Conservation (phyloP, 1,140 invertebrate genomes). For the Diabrotica undecimpunctata region DNA sequence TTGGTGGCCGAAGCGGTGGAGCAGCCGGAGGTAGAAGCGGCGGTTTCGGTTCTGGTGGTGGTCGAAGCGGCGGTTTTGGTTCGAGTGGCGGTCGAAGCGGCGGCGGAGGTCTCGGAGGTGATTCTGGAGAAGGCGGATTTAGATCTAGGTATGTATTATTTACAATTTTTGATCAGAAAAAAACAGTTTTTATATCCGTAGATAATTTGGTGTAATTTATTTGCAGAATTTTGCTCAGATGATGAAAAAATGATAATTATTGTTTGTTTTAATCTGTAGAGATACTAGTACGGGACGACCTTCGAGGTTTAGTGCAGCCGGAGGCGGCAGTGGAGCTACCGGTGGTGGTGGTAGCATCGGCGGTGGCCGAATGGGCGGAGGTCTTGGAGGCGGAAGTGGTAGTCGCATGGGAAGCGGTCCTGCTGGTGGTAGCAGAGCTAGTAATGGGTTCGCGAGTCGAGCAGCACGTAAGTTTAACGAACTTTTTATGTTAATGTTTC, state of each 20-base stretch:
- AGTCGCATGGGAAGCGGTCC: neutral
- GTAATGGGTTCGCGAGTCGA: neutral
- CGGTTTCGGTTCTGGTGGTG: conserved; percentile 23
- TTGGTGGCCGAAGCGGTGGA: conserved; percentile 14
- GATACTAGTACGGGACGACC: neutral
- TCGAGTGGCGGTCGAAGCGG: conserved; percentile 16
- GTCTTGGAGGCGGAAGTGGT: neutral
- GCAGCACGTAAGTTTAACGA: neutral
- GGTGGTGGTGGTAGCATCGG: neutral
- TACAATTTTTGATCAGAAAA: no score
- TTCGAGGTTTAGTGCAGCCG: neutral
- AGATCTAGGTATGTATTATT: conserved; percentile 3
- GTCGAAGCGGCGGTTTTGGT: conserved; percentile 29
- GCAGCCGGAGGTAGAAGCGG: neutral
- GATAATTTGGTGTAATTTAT: no score
- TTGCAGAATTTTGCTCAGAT: no score
- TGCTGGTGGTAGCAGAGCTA: neutral
- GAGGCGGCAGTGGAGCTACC: neutral
- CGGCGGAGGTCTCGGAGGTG: conserved; percentile 9
- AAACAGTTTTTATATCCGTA: no score
- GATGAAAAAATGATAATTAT: no score
- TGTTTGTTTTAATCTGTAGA: neutral
- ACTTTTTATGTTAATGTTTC: neutral
- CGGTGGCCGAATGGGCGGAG: neutral
- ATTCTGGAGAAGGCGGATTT: conserved; percentile 7